Conservation (phyloP, 2,113 vertebrate genomes). For the Psittacula cyanocephala region DNA sequence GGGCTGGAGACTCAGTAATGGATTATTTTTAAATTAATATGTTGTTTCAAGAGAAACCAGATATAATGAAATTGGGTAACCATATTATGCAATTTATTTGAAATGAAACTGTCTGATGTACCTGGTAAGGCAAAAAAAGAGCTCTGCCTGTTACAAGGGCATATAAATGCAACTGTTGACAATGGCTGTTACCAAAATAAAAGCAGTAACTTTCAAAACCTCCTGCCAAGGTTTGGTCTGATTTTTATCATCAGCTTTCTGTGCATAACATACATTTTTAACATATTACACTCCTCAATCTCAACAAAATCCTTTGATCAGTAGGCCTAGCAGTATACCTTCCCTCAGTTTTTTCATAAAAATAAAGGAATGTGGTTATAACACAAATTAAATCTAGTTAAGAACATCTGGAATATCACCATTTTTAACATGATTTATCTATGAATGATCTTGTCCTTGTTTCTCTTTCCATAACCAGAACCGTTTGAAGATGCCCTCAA, state of each 20-base stretch:
- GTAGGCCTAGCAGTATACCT: neutral
- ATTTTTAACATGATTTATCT: neutral
- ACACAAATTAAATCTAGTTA: neutral
- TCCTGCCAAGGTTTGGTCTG: neutral
- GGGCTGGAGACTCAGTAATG: neutral
- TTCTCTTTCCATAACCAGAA: constrained; percentile 73
- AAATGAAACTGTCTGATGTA: neutral
- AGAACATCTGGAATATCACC: neutral
- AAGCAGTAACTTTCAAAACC: neutral
- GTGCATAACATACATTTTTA: neutral
- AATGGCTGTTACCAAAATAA: neutral
- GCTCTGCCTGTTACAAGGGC: neutral
- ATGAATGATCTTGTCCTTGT: neutral
- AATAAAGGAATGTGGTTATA: neutral
- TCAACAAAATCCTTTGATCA: neutral
- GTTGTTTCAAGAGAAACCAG: neutral
- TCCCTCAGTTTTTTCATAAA: neutral
- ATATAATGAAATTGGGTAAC: neutral
- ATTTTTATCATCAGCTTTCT: neutral
- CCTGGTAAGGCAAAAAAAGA: neutral
- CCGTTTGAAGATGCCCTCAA: constrained; percentile 95
- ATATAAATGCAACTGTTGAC: neutral
- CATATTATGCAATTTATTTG: neutral
- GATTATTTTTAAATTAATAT: constrained; percentile 1
- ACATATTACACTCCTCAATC: neutral